Evolutionary conservation across 2,113 vertebrate species (phyloP), one percentile per base, ranked within the genome.

Genomic region (Gymnocephalus cernua): DNA sequence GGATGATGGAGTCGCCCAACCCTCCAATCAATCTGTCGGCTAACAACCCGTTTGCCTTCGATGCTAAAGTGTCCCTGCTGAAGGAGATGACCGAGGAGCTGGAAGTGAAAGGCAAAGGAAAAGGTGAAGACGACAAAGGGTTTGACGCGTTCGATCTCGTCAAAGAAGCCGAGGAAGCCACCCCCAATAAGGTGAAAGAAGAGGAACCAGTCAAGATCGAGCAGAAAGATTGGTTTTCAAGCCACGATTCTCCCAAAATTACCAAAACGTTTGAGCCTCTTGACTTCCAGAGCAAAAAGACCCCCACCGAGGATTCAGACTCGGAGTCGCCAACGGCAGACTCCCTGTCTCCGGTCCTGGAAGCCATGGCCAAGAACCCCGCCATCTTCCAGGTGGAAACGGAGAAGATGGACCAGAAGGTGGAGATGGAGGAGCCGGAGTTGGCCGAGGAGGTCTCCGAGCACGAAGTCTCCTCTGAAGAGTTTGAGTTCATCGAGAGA

Each of bases 121-220:
- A 85, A 27, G 62, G 59, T 44, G 91, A 92, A 1, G 32, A 92
- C 21, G 95, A 96, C 80, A 94, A 95, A 72, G 96, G 95, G 88
- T 97, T 97, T 73, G 97, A 96, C 19, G 96, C 97, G 0, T 99
- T 98, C 71, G 97, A 99, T 87, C 95, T 99, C 23, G 96, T 99
- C 70, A 98, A 99, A 87, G 97, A 95, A 86, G 96, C 95, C 0
- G 96, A 96, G 32, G 91, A 94, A 77, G 87, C 87, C 0, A 88
- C 82, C 48, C 93, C 96, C 19, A 69, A 87, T 35, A 95, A 96
- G 63, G 77, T 38, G 23, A 91, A 88, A 3, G 89, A 79, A 25
- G 90, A 93, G 51, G 85, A 91, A 29, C 66, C 82, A 0, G 77
- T 86, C 13, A 59, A 88, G 73, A 86, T 92, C 1, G 89, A 94